phyloP scores from a whole-genome alignment of 2,797 vertebrate genomes.

The Mionectes olivaceus region DNA sequence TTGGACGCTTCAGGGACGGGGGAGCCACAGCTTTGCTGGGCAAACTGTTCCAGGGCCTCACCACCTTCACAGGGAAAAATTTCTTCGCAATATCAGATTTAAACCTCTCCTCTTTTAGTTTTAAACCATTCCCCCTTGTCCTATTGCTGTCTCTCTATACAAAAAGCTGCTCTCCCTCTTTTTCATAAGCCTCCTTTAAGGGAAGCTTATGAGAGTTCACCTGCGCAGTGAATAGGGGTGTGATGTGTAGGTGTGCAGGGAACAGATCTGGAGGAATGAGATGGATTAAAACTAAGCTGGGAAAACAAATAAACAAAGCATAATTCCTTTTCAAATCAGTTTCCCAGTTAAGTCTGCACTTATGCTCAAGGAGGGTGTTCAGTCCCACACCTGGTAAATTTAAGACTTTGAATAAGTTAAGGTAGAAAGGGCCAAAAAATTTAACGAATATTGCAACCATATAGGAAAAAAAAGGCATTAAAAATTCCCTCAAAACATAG shows the following conservation, averaged over 20 bases:
- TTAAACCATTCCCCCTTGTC: neutral
- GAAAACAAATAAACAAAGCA: neutral
- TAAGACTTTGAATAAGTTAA: neutral
- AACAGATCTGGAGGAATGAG: neutral
- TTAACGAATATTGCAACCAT: neutral
- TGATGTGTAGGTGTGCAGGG: neutral
- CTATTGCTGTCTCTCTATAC: neutral
- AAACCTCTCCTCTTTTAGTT: neutral
- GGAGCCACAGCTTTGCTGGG: neutral
- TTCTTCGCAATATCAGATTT: neutral
- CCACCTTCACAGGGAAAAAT: rapidly evolving
- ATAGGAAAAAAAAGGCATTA: neutral
- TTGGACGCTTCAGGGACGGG: neutral
- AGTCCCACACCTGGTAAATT: neutral
- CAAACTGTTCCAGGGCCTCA: neutral
- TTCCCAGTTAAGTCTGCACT: neutral
- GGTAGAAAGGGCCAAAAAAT: neutral
- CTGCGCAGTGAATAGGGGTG: neutral
- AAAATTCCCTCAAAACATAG: neutral
- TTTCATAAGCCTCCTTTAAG: neutral
- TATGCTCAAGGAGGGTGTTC: neutral
- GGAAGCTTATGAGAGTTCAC: neutral
- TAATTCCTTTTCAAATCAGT: neutral
- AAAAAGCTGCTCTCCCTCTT: neutral
- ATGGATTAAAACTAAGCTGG: neutral